These are phyloP conservation scores for Diabrotica balteata DNA, from an alignment of 2,888 invertebrate genomes.

Conservation along the genomic window DNA sequence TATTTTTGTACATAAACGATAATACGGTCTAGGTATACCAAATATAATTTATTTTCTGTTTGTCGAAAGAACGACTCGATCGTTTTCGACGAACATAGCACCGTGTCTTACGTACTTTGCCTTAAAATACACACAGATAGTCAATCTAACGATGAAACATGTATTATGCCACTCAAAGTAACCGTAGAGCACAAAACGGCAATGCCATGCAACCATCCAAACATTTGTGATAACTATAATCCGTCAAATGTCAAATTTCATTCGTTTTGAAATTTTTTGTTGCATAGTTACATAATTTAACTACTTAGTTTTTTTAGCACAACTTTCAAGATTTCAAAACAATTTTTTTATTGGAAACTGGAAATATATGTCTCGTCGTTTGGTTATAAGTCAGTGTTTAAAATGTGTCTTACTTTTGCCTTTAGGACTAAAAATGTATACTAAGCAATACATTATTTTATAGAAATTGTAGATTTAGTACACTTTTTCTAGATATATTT, in stretches of 20 bases:
- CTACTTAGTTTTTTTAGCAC: too few species aligned
- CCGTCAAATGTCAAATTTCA: too few species aligned
- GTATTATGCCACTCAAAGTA: too few species aligned
- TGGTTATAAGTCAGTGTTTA: constrained; percentile 2
- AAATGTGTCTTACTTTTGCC: constrained; percentile 45
- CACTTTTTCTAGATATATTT: constrained; percentile 16
- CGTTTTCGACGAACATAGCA: constrained; percentile 26
- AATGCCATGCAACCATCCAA: too few species aligned
- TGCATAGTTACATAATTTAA: too few species aligned
- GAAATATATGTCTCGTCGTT: too few species aligned
- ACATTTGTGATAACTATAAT: too few species aligned
- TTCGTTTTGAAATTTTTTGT: too few species aligned
- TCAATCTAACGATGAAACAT: too few species aligned
- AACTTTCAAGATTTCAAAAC: too few species aligned
- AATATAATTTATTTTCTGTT: constrained; percentile 51
- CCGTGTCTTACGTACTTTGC: constrained; percentile 39
- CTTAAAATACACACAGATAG: constrained; percentile 27
- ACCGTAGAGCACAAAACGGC: too few species aligned
- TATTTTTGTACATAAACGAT: constrained; percentile 55
- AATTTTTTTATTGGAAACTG: too few species aligned
- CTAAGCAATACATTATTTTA: constrained; percentile 49
- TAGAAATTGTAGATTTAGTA: constrained; percentile 28
- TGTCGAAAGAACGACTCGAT: constrained; percentile 32
- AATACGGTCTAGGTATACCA: constrained; percentile 62
- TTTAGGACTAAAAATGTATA: constrained; percentile 48